These are phyloP conservation scores for Resseliella maxima DNA, from an alignment of 2,888 invertebrate species.

Conservation along the genomic window DNA sequence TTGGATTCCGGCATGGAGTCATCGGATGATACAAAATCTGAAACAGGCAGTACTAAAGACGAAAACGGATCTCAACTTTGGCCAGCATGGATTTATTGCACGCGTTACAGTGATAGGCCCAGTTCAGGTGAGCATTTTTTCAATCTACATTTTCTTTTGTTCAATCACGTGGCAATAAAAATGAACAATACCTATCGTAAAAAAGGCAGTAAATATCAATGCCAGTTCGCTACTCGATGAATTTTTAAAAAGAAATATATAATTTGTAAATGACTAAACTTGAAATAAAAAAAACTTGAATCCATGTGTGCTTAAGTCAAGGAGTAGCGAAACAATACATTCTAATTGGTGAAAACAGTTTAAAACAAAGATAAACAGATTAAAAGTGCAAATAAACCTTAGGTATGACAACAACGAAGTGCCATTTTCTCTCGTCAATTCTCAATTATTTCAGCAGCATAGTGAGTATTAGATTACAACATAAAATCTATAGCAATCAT, in stretches of 20 bases:
- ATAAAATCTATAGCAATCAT: slow-evolving; percentile 30
- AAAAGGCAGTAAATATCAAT: slow-evolving; percentile 8
- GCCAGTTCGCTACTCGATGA: slow-evolving; percentile 23
- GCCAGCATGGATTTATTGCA: slow-evolving; percentile 99
- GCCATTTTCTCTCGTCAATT: neutral
- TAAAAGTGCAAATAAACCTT: neutral
- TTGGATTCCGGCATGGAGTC: slow-evolving; percentile 68
- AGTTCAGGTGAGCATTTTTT: slow-evolving; percentile 80
- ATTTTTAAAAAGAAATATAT: neutral
- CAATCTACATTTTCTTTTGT: neutral
- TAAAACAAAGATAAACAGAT: neutral
- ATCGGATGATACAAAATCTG: slow-evolving; percentile 67
- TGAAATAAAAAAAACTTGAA: neutral
- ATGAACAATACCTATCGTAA: neutral
- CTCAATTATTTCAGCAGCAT: neutral
- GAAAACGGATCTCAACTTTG: slow-evolving; percentile 72
- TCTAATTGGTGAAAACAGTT: neutral
- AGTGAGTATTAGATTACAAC: neutral
- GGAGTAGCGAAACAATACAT: neutral
- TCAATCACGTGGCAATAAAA: neutral
- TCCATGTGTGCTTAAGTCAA: neutral
- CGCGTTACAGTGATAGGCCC: slow-evolving; percentile 91
- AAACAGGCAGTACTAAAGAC: slow-evolving; percentile 65
- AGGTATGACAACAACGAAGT: neutral
- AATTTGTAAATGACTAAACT: neutral